These are phyloP conservation scores for Nebria brevicollis DNA, from an alignment of 2,888 invertebrate genomes.

Conservation along the genomic window DNA sequence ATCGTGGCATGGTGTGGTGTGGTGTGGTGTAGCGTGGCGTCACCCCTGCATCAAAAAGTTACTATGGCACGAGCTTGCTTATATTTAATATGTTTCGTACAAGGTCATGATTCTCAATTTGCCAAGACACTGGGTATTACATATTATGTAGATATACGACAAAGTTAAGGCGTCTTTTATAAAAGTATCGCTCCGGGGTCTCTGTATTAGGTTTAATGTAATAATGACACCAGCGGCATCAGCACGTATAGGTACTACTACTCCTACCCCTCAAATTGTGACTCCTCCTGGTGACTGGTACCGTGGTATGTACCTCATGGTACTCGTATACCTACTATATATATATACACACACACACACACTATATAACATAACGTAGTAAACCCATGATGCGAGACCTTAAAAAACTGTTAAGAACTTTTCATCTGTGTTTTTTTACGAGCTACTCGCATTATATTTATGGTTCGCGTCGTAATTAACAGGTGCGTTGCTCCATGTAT, in stretches of 20 bases:
- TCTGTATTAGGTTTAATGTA: slow-evolving; percentile 54
- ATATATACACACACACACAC: too few relatives aligned
- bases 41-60: background rate
- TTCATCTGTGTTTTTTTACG: slow-evolving; percentile 46
- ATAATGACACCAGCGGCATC: slow-evolving; percentile 56
- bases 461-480: slow-evolving; percentile 46
- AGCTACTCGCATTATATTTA: slow-evolving; percentile 47
- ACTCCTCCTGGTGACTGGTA: background rate
- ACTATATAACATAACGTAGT: background rate
- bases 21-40: background rate
- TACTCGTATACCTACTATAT: background rate
- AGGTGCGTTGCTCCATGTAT: slow-evolving; percentile 39
- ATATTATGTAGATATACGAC: slow-evolving; percentile 57
- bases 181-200: slow-evolving; percentile 34
- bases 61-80: slow-evolving; percentile 22
- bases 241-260: slow-evolving; percentile 2
- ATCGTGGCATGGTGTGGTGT: background rate
- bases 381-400: slow-evolving; percentile 43
- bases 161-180: slow-evolving; percentile 53
- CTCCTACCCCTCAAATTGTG: background rate
- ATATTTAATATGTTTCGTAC: slow-evolving; percentile 52
- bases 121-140: slow-evolving; percentile 53
- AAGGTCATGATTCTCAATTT: slow-evolving; percentile 56
- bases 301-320: background rate
- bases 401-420: slow-evolving; percentile 46